A percentile compares a stretch with the other conserved stretches of the same genome.
phyloP scores from a whole-genome alignment of 1,140 invertebrate genomes.

The Zaprionus taronus region DNA sequence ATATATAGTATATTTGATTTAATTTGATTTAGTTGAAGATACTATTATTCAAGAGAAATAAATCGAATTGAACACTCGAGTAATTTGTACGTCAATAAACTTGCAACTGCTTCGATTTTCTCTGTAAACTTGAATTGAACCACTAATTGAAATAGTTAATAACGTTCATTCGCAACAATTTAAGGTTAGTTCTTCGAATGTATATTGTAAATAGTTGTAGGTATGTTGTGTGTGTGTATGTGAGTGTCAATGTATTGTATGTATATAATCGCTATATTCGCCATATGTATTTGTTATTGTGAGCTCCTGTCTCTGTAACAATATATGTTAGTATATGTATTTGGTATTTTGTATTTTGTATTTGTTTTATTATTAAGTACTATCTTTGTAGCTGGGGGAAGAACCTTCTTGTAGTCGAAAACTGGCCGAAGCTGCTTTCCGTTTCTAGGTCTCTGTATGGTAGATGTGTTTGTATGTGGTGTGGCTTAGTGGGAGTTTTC shows the following conservation, averaged over 20 bases:
- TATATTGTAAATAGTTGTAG: constrained; percentile 36
- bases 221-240: constrained; percentile 20
- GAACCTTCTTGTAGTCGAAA: constrained; percentile 47
- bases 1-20: constrained; percentile 56
- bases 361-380: background rate
- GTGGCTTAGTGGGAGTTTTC: constrained; percentile 45
- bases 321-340: constrained; percentile 2
- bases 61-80: constrained; percentile 57
- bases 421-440: constrained; percentile 16
- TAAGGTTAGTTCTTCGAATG: constrained; percentile 49
- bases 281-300: background rate
- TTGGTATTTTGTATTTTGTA: background rate
- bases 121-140: constrained; percentile 43
- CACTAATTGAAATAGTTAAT: constrained; percentile 59
- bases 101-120: constrained; percentile 27
- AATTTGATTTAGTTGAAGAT: constrained; percentile 53
- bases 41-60: constrained; percentile 46
- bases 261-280: constrained; percentile 4
- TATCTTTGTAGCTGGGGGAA: constrained; percentile 38
- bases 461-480: constrained; percentile 7
- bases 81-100: constrained; percentile 40
- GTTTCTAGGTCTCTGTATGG: constrained; percentile 35
- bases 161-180: constrained; percentile 52
- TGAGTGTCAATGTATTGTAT: background rate
- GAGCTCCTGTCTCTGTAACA: constrained; percentile 7